Evolutionary conservation across 2,797 vertebrate species (phyloP).

Genomic region (Euphonia xanthogaster): DNA sequence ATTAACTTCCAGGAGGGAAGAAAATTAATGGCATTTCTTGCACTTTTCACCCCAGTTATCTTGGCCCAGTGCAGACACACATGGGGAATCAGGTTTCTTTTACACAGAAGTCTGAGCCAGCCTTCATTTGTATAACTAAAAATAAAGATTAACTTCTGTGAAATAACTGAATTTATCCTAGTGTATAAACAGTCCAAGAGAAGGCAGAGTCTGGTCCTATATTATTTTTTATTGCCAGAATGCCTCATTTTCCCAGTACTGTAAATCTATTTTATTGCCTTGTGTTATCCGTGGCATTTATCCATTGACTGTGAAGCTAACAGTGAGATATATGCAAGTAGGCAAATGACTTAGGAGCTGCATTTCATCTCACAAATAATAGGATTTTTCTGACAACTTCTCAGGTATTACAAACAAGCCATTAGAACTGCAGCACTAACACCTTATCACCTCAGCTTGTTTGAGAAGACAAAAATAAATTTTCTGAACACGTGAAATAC

Average conservation of each 20-base stretch:
- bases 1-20: not conserved
- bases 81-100: not conserved
- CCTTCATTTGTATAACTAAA: not conserved
- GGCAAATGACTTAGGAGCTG: not conserved
- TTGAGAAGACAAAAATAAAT: not conserved
- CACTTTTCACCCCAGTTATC: not conserved
- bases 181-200: conserved; percentile 3
- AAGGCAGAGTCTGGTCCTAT: not conserved
- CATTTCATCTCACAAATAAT: conserved; percentile 18
- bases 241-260: not conserved
- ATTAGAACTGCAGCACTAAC: not conserved
- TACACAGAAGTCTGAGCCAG: not conserved
- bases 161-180: conserved; percentile 32
- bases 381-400: not conserved
- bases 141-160: conserved; percentile 34
- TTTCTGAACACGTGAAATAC: not conserved
- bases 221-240: conserved; percentile 36
- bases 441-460: not conserved
- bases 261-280: conserved; percentile 28
- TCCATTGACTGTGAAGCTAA: not conserved
- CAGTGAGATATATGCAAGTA: not conserved
- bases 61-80: not conserved
- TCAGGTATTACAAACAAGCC: not conserved
- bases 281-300: conserved; percentile 5
- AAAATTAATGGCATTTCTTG: not conserved